These are phyloP conservation scores for Phengaris arion DNA, from an alignment of 2,888 invertebrate species.

Conservation along the genomic window DNA sequence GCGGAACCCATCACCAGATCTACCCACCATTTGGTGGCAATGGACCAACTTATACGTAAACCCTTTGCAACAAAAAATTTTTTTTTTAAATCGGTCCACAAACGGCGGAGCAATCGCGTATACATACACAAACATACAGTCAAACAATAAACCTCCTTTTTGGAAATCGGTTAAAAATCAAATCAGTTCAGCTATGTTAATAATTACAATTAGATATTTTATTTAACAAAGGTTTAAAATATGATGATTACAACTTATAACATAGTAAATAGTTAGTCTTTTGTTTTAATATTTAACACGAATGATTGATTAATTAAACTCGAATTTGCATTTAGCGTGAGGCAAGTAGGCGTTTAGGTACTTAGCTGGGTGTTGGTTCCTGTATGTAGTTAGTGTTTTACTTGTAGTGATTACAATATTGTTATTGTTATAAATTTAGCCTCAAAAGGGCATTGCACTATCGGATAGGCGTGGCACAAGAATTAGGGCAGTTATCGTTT, in stretches of 20 bases:
- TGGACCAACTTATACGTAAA: too few relatives aligned
- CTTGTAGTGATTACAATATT: constrained; percentile 9
- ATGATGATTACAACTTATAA: constrained; percentile 2
- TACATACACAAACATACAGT: too few relatives aligned
- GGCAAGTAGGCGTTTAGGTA: background rate
- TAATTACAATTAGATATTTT: constrained; percentile 3
- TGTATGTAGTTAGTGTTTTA: background rate
- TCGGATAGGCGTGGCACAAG: background rate
- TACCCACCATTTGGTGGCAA: too few relatives aligned
- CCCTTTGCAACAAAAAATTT: too few relatives aligned
- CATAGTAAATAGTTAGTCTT: constrained; percentile 6
- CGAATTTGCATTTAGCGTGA: constrained; percentile 1
- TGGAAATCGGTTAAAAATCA: background rate
- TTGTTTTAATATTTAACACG: background rate
- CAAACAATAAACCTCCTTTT: too few relatives aligned
- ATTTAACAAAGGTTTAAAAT: constrained; percentile 6
- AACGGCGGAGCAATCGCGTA: too few relatives aligned
- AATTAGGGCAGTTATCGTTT: background rate
- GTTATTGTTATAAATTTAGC: constrained; percentile 11
- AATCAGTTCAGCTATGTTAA: background rate
- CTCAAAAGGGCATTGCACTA: constrained; percentile 15
- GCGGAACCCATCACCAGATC: too few relatives aligned
- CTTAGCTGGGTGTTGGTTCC: background rate
- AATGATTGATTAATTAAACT: background rate
- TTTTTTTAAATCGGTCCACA: too few relatives aligned